phyloP scores from a whole-genome alignment of 2,888 invertebrate genomes.

The Machimus rusticus region DNA sequence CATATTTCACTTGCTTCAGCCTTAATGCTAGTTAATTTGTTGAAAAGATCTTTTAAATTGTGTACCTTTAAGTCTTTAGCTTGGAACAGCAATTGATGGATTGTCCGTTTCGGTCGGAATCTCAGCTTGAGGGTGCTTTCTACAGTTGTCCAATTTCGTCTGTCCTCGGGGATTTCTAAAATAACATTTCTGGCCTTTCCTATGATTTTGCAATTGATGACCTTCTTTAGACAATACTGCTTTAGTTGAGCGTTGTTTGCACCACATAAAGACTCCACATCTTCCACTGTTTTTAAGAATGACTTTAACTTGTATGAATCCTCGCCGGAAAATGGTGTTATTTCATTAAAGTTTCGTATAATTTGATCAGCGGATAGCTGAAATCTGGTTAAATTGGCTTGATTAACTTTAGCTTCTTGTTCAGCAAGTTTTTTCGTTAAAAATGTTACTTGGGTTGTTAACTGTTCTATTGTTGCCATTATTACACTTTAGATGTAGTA shows the following conservation, averaged over 20 bases:
- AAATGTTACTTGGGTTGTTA: not conserved
- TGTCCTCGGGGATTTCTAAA: constrained; percentile 31
- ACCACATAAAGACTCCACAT: not conserved
- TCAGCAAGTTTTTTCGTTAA: not conserved
- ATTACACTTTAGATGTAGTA: not conserved
- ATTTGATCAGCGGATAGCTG: constrained; percentile 1
- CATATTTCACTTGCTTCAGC: constrained; percentile 9
- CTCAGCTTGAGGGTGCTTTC: not conserved
- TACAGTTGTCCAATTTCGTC: constrained; percentile 12
- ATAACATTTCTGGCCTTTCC: constrained; percentile 35
- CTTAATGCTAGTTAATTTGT: constrained; percentile 33
- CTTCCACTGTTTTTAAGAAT: not conserved
- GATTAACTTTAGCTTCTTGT: not conserved
- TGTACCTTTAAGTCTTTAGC: constrained; percentile 33
- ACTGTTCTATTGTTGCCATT: not conserved
- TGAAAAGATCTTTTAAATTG: constrained; percentile 26
- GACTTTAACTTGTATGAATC: constrained; percentile 17
- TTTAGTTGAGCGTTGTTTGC: constrained; percentile 1
- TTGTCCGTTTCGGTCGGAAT: not conserved
- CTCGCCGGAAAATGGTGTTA: constrained; percentile 13
- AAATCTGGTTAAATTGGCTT: constrained; percentile 14
- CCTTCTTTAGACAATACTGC: constrained; percentile 27
- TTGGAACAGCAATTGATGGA: constrained; percentile 8
- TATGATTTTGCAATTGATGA: constrained; percentile 35
- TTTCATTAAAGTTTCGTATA: constrained; percentile 21